A percentile compares a stretch with the other conserved stretches of the same genome.
These are phyloP conservation scores for Bubalus kerabau DNA, from an alignment of 2,113 vertebrate species.

Conservation along the genomic window DNA sequence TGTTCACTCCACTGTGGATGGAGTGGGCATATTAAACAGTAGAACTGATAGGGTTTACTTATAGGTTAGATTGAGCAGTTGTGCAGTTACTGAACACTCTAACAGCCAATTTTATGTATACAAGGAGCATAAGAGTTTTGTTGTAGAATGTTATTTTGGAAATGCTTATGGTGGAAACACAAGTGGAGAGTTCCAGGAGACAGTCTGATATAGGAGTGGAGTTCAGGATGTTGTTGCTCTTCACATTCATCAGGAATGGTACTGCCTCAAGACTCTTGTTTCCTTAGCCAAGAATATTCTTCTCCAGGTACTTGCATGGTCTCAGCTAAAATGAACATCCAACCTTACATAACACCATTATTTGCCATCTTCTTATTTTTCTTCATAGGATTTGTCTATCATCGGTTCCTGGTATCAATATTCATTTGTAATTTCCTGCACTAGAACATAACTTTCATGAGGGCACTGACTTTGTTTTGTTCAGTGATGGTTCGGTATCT, in stretches of 20 bases:
- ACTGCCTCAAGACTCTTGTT: neutral
- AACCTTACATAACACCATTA: neutral
- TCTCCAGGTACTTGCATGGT: neutral
- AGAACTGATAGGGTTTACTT: neutral
- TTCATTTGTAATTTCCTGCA: neutral
- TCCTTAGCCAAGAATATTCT: neutral
- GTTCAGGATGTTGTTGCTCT: neutral
- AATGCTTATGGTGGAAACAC: neutral
- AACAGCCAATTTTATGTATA: neutral
- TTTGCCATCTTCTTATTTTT: neutral
- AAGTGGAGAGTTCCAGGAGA: neutral
- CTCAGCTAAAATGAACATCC: neutral
- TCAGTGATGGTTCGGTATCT: neutral
- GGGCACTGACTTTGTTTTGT: neutral
- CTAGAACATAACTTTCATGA: neutral
- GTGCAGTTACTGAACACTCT: neutral
- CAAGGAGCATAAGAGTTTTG: neutral
- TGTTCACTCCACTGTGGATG: neutral
- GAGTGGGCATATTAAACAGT: neutral
- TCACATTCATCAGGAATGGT: neutral
- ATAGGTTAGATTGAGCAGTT: neutral
- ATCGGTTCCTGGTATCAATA: neutral
- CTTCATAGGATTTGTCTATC: neutral
- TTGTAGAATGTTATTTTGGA: neutral
- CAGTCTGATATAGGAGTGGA: neutral